Evolutionary conservation across 35 echinoderm and acorn worm species (phyloP), one percentile per base, ranked within the genome.

Genomic region (Lytechinus variegatus): DNA sequence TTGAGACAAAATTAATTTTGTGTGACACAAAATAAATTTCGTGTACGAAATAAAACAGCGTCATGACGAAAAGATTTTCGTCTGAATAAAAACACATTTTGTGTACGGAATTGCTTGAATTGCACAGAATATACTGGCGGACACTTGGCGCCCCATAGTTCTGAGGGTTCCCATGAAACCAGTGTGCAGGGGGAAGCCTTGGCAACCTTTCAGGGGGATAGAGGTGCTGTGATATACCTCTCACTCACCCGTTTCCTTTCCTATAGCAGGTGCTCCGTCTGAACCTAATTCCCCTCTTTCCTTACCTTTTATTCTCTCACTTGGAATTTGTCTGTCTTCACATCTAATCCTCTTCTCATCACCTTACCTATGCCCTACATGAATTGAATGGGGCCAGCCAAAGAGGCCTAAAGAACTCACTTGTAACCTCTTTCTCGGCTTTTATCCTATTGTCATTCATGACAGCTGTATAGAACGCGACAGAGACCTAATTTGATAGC

Each of bases 151-250:
- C n/a, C n/a, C n/a, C n/a, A n/a, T n/a, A n/a, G 33, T 44, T 44
- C 33, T 44, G 33, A 44, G 33, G 33, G 33, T 44, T 79, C 66
- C 66, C 66, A 16, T 79, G 14, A 79, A 79, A 24, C 66, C 66
- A 24, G 66, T 13, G 66, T 19, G 19, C 66, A 16, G 3, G 33
- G 66, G 66, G 66, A 79, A 79, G 66, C 14, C 66, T 79, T 79
- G 66, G 66, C 66, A 79, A 16, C 3, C 66, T 24, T 79, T 79
- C 66, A 79, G 66, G 66, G 66, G 66, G n/a, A 19, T 24, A 5
- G 66, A 79, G 66, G 66, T 79, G 88, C 88, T 90, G 28, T 90
- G 88, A 90, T 90, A 54, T 90, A 90, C 52, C n/a, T 90, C 88
- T 90, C 88, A 90, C 88, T 54, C 88, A 12, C 88, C 29, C 13